A percentile compares a stretch with the other conserved stretches of the same genome.
phyloP scores from a whole-genome alignment of 2,888 invertebrate species.

The Chymomyza amoena region DNA sequence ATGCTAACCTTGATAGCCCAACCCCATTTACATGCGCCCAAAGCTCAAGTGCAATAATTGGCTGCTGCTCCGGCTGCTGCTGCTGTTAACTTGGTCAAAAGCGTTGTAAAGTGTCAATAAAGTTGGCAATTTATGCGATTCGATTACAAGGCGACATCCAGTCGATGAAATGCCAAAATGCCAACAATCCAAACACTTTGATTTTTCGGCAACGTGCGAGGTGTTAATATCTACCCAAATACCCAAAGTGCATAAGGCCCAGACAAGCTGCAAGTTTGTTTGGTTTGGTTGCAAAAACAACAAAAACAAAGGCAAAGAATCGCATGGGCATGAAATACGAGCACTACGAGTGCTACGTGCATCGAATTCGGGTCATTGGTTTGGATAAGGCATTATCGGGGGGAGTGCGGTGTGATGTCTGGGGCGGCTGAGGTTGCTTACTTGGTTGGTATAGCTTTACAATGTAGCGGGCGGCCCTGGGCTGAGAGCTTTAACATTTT shows the following conservation, averaged over 20 bases:
- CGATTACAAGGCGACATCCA: constrained; percentile 49
- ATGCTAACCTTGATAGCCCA: constrained; percentile 61
- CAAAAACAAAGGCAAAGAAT: neutral
- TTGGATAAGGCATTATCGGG: neutral
- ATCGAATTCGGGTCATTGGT: constrained; percentile 66
- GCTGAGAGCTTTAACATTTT: constrained; percentile 46
- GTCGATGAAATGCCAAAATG: constrained; percentile 63
- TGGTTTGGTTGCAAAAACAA: constrained; percentile 9
- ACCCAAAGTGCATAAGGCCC: constrained; percentile 22
- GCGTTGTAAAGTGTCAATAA: constrained; percentile 46
- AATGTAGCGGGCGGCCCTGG: constrained; percentile 17
- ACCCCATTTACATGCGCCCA: constrained; percentile 26
- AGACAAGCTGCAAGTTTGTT: constrained; percentile 6
- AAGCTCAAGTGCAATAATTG: constrained; percentile 59
- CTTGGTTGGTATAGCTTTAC: constrained; percentile 33
- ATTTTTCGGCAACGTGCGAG: neutral
- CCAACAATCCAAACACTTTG: constrained; percentile 34
- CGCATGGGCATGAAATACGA: constrained; percentile 51
- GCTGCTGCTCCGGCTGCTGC: constrained; percentile 15
- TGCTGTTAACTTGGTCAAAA: constrained; percentile 51
- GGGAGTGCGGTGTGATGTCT: neutral
- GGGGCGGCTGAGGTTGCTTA: constrained; percentile 20
- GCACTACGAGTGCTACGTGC: constrained; percentile 62
- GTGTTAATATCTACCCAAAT: neutral
- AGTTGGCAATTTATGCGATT: constrained; percentile 38